These are phyloP conservation scores for Zosterops pallidus DNA, from an alignment of 2,113 vertebrate genomes.

Conservation along the genomic window DNA sequence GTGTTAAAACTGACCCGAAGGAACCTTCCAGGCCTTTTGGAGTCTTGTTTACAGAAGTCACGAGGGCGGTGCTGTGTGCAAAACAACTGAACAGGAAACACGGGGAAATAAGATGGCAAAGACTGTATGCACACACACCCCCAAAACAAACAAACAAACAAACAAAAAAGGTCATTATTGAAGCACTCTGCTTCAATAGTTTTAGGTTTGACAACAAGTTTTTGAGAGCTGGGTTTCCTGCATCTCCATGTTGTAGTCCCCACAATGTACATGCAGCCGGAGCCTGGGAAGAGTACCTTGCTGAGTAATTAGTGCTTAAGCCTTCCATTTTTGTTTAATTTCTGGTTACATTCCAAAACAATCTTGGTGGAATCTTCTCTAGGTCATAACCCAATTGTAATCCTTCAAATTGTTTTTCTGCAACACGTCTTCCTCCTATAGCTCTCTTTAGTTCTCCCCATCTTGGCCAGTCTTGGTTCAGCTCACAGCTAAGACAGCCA, in stretches of 20 bases:
- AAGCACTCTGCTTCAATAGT: background rate
- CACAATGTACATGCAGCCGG: background rate
- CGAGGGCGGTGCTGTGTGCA: background rate
- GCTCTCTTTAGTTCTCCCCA: background rate
- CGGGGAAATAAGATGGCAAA: fast-evolving
- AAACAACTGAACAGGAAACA: background rate
- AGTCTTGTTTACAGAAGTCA: background rate
- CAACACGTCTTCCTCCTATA: fast-evolving
- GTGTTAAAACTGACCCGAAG: background rate
- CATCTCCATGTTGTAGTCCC: background rate
- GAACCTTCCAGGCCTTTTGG: background rate
- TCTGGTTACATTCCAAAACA: background rate
- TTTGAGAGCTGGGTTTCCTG: background rate
- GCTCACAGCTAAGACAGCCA: fast-evolving
- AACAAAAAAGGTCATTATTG: background rate
- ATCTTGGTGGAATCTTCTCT: background rate
- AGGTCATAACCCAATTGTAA: background rate
- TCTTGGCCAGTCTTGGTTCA: background rate
- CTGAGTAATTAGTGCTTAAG: fast-evolving
- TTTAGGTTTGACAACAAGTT: background rate
- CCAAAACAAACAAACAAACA: too few species aligned
- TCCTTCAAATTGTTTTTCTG: background rate
- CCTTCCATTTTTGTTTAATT: background rate
- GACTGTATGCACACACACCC: background rate
- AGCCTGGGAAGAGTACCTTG: background rate